phyloP scores from a whole-genome alignment of 2,888 invertebrate genomes.

The Galerucella nymphaeae region DNA sequence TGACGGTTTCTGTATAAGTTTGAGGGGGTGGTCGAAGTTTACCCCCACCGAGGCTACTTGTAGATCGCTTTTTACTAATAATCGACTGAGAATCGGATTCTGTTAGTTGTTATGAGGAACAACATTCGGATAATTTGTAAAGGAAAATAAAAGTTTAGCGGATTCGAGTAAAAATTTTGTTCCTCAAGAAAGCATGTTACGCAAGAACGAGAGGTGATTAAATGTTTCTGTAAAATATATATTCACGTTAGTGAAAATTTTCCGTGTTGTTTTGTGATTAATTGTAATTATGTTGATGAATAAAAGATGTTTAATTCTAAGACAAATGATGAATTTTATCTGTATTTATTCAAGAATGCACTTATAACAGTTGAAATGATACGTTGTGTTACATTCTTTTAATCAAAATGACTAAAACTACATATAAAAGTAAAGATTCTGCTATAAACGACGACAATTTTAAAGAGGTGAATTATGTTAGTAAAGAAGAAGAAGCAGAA shows the following conservation, averaged over 20 bases:
- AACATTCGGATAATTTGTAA: constrained; percentile 11
- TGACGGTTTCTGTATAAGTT: constrained; percentile 46
- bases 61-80: constrained; percentile 51
- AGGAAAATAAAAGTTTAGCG: neutral
- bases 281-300: no score
- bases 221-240: no score
- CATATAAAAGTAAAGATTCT: neutral
- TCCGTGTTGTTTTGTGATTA: no score
- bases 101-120: constrained; percentile 26
- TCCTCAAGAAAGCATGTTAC: no score
- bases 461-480: neutral
- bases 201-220: no score
- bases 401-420: neutral
- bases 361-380: neutral
- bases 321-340: neutral
- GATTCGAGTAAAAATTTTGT: no score
- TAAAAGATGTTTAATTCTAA: neutral
- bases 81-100: constrained; percentile 50
- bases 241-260: no score
- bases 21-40: constrained; percentile 48
- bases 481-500: neutral
- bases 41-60: constrained; percentile 37
- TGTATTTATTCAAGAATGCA: neutral
- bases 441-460: neutral
- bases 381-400: neutral